These are phyloP conservation scores for Adineta ricciae DNA, from an alignment of 2,888 invertebrate genomes.

Conservation along the genomic window DNA sequence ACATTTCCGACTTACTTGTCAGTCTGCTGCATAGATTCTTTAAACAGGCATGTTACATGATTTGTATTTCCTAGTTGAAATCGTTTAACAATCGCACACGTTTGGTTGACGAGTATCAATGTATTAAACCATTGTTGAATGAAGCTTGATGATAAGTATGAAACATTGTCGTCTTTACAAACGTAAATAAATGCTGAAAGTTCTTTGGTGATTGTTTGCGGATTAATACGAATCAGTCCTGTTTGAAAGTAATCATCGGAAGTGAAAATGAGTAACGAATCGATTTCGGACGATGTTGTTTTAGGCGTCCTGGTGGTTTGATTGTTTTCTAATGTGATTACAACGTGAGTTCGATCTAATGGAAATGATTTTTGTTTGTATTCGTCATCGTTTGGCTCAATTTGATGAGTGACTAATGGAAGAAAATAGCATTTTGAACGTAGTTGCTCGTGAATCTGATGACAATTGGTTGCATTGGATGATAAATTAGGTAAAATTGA, in stretches of 20 bases:
- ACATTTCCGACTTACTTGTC: no score
- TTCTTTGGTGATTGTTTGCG: background rate
- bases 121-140: background rate
- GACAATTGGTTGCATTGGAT: background rate
- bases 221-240: background rate
- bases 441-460: constrained; percentile 10
- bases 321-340: background rate
- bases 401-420: background rate
- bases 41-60: background rate
- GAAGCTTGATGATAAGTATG: background rate
- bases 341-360: background rate
- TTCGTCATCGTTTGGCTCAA: background rate
- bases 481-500: background rate
- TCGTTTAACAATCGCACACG: background rate
- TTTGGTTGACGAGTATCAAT: background rate
- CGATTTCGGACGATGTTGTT: no score
- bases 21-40: background rate
- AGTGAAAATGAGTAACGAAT: background rate
- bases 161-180: background rate
- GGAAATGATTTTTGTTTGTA: background rate
- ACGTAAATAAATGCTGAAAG: background rate
- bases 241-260: background rate
- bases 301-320: background rate
- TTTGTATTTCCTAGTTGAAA: background rate
- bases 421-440: constrained; percentile 1